These are phyloP conservation scores for Lagocephalus sceleratus DNA, from an alignment of 2,797 vertebrate genomes.

Conservation along the genomic window DNA sequence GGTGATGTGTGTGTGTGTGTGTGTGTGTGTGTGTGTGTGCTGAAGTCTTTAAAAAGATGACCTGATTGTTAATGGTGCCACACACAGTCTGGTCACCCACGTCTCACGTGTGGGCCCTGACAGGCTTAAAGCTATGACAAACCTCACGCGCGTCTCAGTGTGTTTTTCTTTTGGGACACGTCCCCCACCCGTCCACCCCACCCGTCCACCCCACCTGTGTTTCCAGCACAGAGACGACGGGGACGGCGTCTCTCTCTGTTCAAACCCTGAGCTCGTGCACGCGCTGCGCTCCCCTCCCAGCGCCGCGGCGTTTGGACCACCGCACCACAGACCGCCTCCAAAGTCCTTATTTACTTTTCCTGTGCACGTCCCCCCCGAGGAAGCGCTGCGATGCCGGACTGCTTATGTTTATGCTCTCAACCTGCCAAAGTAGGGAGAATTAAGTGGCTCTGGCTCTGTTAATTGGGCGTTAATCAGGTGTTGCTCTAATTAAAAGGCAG, in stretches of 20 bases:
- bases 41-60: too few relatives aligned
- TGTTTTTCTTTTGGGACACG: slow-evolving; percentile 14
- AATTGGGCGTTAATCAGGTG: slow-evolving; percentile 83
- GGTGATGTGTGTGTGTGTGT: too few relatives aligned
- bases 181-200: slow-evolving; percentile 32
- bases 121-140: too few relatives aligned
- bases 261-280: slow-evolving; percentile 19
- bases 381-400: slow-evolving; percentile 47
- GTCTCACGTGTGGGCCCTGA: too few relatives aligned
- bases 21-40: too few relatives aligned
- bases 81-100: too few relatives aligned
- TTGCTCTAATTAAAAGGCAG: slow-evolving; percentile 83
- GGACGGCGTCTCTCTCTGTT: slow-evolving; percentile 12
- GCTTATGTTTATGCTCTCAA: slow-evolving; percentile 68
- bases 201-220: slow-evolving; percentile 18
- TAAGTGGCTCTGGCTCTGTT: slow-evolving; percentile 73
- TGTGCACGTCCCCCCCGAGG: slow-evolving; percentile 50
- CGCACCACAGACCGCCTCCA: slow-evolving; percentile 42
- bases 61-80: too few relatives aligned
- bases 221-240: slow-evolving; percentile 26
- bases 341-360: slow-evolving; percentile 61
- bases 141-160: too few relatives aligned
- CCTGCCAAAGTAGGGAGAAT: slow-evolving; percentile 72
- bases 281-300: neutral
- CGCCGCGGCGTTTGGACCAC: slow-evolving; percentile 45